Conservation (phyloP, 2,888 invertebrate species). For the Cancer borealis region DNA sequence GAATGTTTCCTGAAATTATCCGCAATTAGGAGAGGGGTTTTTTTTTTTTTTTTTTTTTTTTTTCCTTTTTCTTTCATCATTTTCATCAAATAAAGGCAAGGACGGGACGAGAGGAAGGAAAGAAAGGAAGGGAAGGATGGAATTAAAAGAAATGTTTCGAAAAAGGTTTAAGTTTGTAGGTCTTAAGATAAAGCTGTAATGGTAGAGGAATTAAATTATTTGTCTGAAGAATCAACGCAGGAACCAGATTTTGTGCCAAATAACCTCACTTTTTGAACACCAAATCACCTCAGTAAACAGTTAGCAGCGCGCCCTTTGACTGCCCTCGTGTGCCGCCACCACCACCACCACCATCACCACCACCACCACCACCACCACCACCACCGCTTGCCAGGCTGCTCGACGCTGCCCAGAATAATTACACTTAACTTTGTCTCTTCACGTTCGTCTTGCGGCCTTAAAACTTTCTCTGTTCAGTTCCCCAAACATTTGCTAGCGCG, state of each 20-base stretch:
- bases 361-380: background rate
- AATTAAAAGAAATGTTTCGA: background rate
- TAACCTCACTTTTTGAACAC: background rate
- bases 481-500: constrained; percentile 31
- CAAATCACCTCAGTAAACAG: background rate
- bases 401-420: constrained; percentile 33
- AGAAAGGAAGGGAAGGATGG: background rate
- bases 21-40: too few species aligned
- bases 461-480: constrained; percentile 40
- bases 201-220: background rate
- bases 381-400: background rate
- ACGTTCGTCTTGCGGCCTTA: constrained; percentile 15
- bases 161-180: background rate
- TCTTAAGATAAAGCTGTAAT: background rate
- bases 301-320: constrained; percentile 11
- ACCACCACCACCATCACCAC: background rate
- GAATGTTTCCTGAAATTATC: background rate
- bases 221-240: background rate
- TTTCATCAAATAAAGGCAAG: background rate
- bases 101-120: too few species aligned
- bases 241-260: background rate
- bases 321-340: background rate
- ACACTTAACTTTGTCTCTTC: constrained; percentile 17
- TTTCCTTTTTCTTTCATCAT: background rate
- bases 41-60: too few species aligned